These are phyloP conservation scores for Mandrillus leucophaeus DNA, from an alignment of 2,113 vertebrate species.

Conservation along the genomic window DNA sequence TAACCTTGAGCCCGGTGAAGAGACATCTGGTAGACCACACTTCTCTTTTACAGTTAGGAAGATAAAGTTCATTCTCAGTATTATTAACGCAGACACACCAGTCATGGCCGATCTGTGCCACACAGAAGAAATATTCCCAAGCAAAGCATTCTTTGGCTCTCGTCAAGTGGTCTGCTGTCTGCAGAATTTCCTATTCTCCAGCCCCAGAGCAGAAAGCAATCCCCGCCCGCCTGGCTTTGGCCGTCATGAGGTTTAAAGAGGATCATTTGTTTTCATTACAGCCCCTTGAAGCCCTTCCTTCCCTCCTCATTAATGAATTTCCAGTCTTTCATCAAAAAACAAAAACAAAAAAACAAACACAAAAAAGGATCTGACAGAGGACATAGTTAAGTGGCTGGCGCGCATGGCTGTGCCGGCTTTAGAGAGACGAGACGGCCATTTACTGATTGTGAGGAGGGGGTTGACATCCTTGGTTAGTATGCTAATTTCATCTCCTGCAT, in stretches of 20 bases:
- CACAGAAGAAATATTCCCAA: slow-evolving; percentile 58
- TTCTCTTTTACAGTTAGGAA: slow-evolving; percentile 35
- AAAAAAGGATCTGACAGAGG: slow-evolving; percentile 79
- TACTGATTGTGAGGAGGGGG: slow-evolving; percentile 77
- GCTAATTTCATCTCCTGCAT: slow-evolving; percentile 79
- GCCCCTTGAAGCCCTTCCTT: slow-evolving; percentile 81
- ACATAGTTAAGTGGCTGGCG: slow-evolving; percentile 70
- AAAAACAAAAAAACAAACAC: slow-evolving; percentile 82
- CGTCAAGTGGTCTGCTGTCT: slow-evolving; percentile 79
- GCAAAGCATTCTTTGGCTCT: slow-evolving; percentile 58
- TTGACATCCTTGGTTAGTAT: slow-evolving; percentile 84
- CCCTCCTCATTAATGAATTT: slow-evolving; percentile 84
- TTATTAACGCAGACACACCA: slow-evolving; percentile 50
- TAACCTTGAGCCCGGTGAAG: slow-evolving; percentile 23
- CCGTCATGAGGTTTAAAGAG: slow-evolving; percentile 76
- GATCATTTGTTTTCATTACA: slow-evolving; percentile 84
- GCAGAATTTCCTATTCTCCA: slow-evolving; percentile 79
- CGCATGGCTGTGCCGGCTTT: slow-evolving; percentile 60
- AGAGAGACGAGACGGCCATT: slow-evolving; percentile 76
- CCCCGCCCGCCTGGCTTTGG: slow-evolving; percentile 47
- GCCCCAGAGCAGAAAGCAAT: slow-evolving; percentile 61
- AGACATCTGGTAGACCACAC: slow-evolving; percentile 72
- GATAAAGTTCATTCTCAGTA: slow-evolving; percentile 58
- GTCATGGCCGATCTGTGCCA: slow-evolving; percentile 50
- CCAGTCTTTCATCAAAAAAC: slow-evolving; percentile 83